Evolutionary conservation across 2,113 vertebrate genomes (phyloP), one percentile per base, ranked within the genome.

Genomic region (Fregata magnificens): DNA sequence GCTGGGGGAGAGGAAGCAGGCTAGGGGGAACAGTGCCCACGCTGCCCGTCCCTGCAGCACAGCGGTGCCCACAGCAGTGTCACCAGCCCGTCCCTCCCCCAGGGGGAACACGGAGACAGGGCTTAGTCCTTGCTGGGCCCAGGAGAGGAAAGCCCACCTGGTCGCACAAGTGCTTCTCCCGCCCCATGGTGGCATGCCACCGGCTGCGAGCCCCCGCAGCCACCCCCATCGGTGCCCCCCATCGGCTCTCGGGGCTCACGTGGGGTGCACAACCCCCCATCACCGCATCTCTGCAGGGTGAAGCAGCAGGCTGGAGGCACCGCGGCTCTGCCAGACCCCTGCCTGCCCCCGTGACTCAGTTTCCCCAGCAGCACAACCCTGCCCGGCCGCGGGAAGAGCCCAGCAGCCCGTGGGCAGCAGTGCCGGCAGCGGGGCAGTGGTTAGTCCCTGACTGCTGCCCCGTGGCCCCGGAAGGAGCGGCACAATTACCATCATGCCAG

Each of bases 401-500:
- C 11, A 4, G 52, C 42, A 36, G 42, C 38, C n/a, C 6, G 6
- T 7, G 3, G 42, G 56, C 25, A 16, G 56, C 36, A 49, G 56
- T 5, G 8, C 19, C 1, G 6, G 77, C 58, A 44, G 19, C 38
- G 5, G 36, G 32, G 10, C 58, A 2, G 10, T 1, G 24, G 18
- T 34, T 15, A 9, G 40, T 42, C 67, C 81, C 31, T 28, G 81
- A 31, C 50, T 5, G 40, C 61, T 19, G 50, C 49, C 31, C n/a
- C 7, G 2, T 2, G 5, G 66, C 42, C 50, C 47, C 24, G 4
- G 13, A 49, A 67, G 66, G 58, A 44, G 44, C 15, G 7, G 55
- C 29, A 1, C 18, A 4, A 25, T 13, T 11, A 9, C 31, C 28
- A 3, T 16, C 38, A 5, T 24, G 5, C 5, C 45, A 7, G 12